phyloP scores from a whole-genome alignment of 2,797 vertebrate species.

The Apogon hyalosoma region DNA sequence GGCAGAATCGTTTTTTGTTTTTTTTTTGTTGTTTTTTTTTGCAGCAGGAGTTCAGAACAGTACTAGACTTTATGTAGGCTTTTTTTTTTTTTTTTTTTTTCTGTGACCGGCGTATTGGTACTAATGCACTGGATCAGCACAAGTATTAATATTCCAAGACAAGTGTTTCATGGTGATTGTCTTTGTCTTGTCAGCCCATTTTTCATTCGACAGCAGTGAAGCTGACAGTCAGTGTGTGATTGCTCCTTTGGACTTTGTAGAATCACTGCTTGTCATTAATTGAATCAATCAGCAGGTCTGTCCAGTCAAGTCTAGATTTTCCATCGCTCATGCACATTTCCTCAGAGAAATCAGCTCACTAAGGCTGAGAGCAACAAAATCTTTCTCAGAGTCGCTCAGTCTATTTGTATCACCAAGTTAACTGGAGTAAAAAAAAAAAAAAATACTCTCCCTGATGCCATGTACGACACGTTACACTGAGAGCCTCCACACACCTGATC shows the following conservation, averaged over 20 bases:
- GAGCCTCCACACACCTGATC: slow-evolving; percentile 18
- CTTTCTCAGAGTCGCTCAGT: slow-evolving; percentile 33
- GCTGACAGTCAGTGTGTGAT: slow-evolving; percentile 23
- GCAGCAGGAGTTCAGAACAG: not conserved
- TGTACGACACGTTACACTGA: slow-evolving; percentile 11
- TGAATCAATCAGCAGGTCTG: slow-evolving; percentile 51
- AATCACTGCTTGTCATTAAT: slow-evolving; percentile 48
- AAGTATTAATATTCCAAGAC: not conserved
- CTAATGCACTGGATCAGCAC: not conserved
- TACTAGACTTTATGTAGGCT: not conserved
- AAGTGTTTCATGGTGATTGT: slow-evolving; percentile 26
- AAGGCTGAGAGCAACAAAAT: slow-evolving; percentile 4
- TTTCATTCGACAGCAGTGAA: slow-evolving; percentile 15
- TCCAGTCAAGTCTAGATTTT: slow-evolving; percentile 3
- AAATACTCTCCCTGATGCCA: slow-evolving; percentile 21
- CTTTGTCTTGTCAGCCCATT: slow-evolving; percentile 48
- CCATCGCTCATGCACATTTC: slow-evolving; percentile 29
- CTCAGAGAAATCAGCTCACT: slow-evolving; percentile 5
- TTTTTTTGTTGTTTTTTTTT: not conserved
- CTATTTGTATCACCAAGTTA: not conserved
- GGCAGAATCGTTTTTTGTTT: no score
- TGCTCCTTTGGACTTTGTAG: slow-evolving; percentile 41
- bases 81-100: no score
- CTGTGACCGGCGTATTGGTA: not conserved
- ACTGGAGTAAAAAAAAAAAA: slow-evolving; percentile 10